Conservation (phyloP, 2,888 invertebrate genomes). For the Drosophila yooni region DNA sequence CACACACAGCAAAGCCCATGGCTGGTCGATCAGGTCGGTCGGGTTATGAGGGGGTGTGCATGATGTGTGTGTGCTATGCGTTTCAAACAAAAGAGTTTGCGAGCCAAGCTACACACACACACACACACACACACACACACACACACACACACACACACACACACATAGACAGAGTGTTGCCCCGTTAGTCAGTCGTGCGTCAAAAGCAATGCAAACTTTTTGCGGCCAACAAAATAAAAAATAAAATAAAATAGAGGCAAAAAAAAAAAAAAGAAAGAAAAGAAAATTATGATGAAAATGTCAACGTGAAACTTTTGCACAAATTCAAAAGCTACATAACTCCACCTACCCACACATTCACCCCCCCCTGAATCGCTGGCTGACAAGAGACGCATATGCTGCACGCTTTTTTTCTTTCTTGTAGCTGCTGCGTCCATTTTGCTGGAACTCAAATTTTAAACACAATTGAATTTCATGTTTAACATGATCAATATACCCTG, state of each 20-base stretch:
- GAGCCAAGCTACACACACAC: not conserved
- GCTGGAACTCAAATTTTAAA: constrained; percentile 54
- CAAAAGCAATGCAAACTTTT: constrained; percentile 76
- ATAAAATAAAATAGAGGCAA: constrained; percentile 15
- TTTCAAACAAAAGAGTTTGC: constrained; percentile 46
- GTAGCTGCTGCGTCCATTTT: constrained; percentile 40
- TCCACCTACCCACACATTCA: not conserved
- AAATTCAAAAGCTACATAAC: constrained; percentile 56
- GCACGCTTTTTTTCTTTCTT: constrained; percentile 8
- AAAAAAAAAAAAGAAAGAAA: constrained; percentile 43
- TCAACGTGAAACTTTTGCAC: constrained; percentile 77
- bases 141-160: not conserved
- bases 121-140: not conserved
- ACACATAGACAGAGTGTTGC: constrained; percentile 12
- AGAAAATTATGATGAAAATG: constrained; percentile 79
- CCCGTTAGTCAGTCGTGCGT: constrained; percentile 71
- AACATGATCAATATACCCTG: constrained; percentile 54
- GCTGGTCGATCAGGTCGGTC: constrained; percentile 11
- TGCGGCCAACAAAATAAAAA: constrained; percentile 28
- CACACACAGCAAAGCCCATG: constrained; percentile 15
- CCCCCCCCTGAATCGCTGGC: not conserved
- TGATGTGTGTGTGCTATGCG: not conserved
- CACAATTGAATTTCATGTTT: constrained; percentile 78
- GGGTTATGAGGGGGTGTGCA: not conserved
- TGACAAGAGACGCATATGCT: constrained; percentile 54